Conservation (phyloP, 1,140 invertebrate genomes). For the Tetramorium alpestre region DNA sequence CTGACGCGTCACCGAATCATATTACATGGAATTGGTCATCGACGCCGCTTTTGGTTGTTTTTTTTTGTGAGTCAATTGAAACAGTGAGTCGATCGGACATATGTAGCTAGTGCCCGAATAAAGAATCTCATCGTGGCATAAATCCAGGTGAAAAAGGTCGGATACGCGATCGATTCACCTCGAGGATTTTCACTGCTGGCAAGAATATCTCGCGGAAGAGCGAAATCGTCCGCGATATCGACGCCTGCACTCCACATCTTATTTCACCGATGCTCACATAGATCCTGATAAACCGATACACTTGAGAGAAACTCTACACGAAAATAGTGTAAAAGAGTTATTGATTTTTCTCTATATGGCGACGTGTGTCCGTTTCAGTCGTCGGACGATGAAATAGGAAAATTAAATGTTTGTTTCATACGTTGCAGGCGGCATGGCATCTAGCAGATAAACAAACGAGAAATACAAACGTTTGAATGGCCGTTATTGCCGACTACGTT, state of each 20-base stretch:
- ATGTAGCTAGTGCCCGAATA: not conserved
- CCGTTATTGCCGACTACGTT: constrained; percentile 1
- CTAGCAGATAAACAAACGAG: constrained; percentile 28
- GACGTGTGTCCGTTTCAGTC: not conserved
- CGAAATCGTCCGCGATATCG: constrained; percentile 21
- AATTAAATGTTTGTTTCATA: constrained; percentile 59
- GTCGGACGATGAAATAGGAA: constrained; percentile 16
- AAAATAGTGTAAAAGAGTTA: constrained; percentile 29
- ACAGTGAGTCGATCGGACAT: not conserved
- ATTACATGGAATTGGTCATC: not conserved
- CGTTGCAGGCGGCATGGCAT: not conserved
- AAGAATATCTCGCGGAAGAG: not conserved
- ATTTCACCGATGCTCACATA: not conserved
- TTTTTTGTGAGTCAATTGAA: not conserved
- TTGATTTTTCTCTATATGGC: not conserved
- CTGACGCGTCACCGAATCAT: not conserved
- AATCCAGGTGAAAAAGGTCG: constrained; percentile 32
- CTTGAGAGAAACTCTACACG: not conserved
- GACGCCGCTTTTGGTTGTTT: not conserved
- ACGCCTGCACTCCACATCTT: constrained; percentile 2
- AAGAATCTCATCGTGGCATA: constrained; percentile 29
- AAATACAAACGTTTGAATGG: constrained; percentile 5
- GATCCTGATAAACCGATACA: constrained; percentile 1
- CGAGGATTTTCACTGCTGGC: not conserved
- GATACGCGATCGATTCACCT: constrained; percentile 10